A percentile compares a stretch with the other conserved stretches of the same genome.
phyloP scores from a whole-genome alignment of 2,888 invertebrate species.

The Elgonia sp. region DNA sequence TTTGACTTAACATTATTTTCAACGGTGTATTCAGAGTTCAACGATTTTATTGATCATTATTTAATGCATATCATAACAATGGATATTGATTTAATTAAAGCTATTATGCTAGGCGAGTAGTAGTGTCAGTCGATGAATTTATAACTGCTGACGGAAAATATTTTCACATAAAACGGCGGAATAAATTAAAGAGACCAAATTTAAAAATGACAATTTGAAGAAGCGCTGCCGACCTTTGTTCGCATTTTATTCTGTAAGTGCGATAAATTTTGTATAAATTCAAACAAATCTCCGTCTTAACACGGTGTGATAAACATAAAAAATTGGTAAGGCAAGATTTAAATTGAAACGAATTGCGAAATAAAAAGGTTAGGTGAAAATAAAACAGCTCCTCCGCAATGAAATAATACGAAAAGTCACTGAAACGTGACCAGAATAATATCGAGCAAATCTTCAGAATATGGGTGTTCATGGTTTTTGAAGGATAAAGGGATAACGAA shows the following conservation, averaged over 20 bases:
- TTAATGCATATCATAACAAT: constrained; percentile 9
- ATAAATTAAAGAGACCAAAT: neutral
- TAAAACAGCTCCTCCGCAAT: constrained; percentile 66
- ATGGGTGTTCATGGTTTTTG: constrained; percentile 72
- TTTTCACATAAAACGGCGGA: neutral
- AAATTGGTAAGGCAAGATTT: constrained; percentile 60
- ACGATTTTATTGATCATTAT: constrained; percentile 20
- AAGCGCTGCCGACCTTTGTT: neutral
- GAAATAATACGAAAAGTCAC: constrained; percentile 75
- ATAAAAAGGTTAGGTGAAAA: constrained; percentile 73
- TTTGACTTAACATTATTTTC: neutral
- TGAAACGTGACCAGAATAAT: constrained; percentile 70
- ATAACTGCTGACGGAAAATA: neutral
- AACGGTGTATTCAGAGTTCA: neutral
- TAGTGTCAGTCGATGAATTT: constrained; percentile 1
- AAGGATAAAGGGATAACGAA: constrained; percentile 68
- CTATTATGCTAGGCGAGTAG: neutral
- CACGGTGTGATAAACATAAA: constrained; percentile 60
- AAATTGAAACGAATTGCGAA: constrained; percentile 73
- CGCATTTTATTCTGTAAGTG: neutral
- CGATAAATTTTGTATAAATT: constrained; percentile 24
- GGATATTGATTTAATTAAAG: constrained; percentile 35
- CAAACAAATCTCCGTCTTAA: constrained; percentile 49
- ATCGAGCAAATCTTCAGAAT: constrained; percentile 68
- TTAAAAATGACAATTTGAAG: neutral